phyloP scores from a whole-genome alignment of 1,140 invertebrate species.

The Armadillidium nasatum region DNA sequence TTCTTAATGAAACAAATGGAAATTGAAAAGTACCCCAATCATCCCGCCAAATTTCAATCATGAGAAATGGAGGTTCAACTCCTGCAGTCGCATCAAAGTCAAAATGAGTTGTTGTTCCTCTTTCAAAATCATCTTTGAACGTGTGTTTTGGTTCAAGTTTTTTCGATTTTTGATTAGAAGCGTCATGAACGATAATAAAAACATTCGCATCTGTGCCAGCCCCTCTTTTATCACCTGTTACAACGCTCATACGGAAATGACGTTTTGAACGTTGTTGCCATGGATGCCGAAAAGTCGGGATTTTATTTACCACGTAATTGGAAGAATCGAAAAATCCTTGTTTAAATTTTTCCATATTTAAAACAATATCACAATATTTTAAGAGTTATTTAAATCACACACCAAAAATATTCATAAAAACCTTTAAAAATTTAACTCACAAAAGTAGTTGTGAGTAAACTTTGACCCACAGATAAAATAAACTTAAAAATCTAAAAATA shows the following conservation, averaged over 20 bases:
- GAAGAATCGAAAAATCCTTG: too few relatives aligned
- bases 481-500: too few relatives aligned
- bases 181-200: background rate
- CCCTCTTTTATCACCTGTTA: constrained; percentile 14
- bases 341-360: too few relatives aligned
- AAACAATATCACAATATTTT: too few relatives aligned
- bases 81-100: background rate
- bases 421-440: too few relatives aligned
- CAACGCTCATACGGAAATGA: background rate
- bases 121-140: background rate
- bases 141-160: background rate
- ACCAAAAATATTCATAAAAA: too few relatives aligned
- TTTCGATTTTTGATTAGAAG: background rate
- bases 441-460: too few relatives aligned
- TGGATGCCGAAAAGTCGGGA: background rate
- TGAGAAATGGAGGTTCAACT: background rate
- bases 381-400: too few relatives aligned
- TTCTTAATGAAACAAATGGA: too few relatives aligned
- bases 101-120: background rate
- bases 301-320: too few relatives aligned
- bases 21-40: background rate
- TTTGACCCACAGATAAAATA: too few relatives aligned
- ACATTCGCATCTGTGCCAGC: constrained; percentile 12
- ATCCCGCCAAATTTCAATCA: background rate
- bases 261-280: background rate